Conservation (phyloP, 2,888 invertebrate species). For the Leptinotarsa rubiginosa region DNA sequence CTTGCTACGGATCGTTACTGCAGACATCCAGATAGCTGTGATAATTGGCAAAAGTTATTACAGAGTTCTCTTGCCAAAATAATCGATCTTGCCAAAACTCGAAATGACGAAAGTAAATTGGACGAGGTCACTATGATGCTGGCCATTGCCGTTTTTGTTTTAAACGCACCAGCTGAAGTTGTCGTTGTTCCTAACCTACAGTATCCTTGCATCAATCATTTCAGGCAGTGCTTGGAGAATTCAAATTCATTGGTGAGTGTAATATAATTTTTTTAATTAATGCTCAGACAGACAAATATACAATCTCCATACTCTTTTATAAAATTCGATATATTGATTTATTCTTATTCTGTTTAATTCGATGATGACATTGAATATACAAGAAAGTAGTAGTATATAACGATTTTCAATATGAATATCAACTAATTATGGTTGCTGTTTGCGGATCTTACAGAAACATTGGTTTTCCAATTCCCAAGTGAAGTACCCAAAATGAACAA, state of each 20-base stretch:
- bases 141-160: constrained; percentile 88
- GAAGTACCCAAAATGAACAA: no score
- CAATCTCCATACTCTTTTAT: no score
- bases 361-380: no score
- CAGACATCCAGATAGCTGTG: constrained; percentile 71
- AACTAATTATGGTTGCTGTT: no score
- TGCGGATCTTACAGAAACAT: no score
- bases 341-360: no score
- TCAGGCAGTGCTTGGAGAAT: constrained; percentile 83
- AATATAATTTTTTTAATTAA: no score
- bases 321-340: no score
- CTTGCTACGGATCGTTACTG: constrained; percentile 77
- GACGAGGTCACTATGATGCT: constrained; percentile 90
- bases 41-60: constrained; percentile 83
- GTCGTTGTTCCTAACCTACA: constrained; percentile 84
- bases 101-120: constrained; percentile 78
- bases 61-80: constrained; percentile 92
- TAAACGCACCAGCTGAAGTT: constrained; percentile 83
- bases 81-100: constrained; percentile 89
- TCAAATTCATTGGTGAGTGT: constrained; percentile 70
- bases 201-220: constrained; percentile 93
- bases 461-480: no score
- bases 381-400: no score
- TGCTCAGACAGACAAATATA: no score
- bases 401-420: no score